Evolutionary conservation across 2,888 invertebrate genomes (phyloP), one percentile per base, ranked within the genome.

Genomic region (Cantharis rustica): DNA sequence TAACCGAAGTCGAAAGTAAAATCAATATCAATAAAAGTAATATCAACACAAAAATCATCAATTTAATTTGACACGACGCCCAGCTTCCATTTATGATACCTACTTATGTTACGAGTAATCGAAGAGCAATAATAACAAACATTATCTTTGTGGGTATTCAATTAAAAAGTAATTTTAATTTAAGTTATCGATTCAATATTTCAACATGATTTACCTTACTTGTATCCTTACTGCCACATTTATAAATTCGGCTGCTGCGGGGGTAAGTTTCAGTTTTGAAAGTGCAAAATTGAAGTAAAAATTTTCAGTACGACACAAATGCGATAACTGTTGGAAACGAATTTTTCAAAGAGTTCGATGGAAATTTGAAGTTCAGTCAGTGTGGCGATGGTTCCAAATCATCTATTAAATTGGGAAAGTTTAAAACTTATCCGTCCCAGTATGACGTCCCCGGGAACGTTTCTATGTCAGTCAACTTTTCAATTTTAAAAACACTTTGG

Each of bases 261-360:
- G 70, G n/a, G 70, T 71, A 62, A 62, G 70, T 62, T 20, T 62
- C 16, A 26, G 15, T 15, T 26, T 47, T 47, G 16, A 9, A 17
- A 2, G 4, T 47, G 9, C 16, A 61, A 20, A 47, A 66, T 10
- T 23, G 11, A 20, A n/a, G 17, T 15, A 31, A 61, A 16, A 11
- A 11, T 63, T 73, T 73, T 63, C 63, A 73, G 73, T 73, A 69
- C 26, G 27, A 62, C 4, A 10, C 13, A 15, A 73, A 73, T 31
- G 73, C 69, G 5, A 17, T 7, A 61, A 16, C 31, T 17, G 26
- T 63, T 15, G 73, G 68, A 1, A 63, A 69, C 13, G 68, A 69
- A 17, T 61, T 69, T n/a, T 72, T 72, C 61, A 11, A 16, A 0
- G 63, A 73, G 11, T 73, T 73, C n/a, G 63, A 73, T 69, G 73